Base-by-base conservation (phyloP, 2,113 vertebrate genomes). In the Salvator merianae region DNA sequence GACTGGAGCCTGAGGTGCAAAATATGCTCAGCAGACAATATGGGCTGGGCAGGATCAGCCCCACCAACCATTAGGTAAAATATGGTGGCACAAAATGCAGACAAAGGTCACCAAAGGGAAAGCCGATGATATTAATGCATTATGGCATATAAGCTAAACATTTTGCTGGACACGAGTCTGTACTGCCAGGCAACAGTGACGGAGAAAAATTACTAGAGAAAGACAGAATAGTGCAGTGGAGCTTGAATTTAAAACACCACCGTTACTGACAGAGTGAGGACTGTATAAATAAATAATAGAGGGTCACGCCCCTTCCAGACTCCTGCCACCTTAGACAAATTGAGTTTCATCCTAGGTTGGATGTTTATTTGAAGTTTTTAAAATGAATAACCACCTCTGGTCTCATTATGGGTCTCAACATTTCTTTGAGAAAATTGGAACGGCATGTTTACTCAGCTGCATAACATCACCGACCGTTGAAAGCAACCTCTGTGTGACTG, bases 371-470 rank as follows among this genome's bases (percentile, higher is more conserved):
- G 76, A 78, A 10, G 47, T 47, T 84, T 50, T 22, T 13, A 63
- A 72, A 82, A 71, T 68, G n/a, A 77, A 71, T 82, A 63, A 77
- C 71, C 36, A 77, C 70, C 55, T 50, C 53, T 72, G 50, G 76
- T 40, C 55, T 78, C 59, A 78, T 79, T 66, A 78, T 68, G 59
- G 59, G 73, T 65, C 40, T 65, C 43, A 20, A 83, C 40, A 79
- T 87, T 79, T 87, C 77, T 79, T 72, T 30, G 55, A 40, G 62
- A 87, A 87, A 87, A 83, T 43, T 50, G 71, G 32, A 34, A 79
- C 53, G 59, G 32, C 38, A 59, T 87, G 81, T 87, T 87, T 83
- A 73, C 69, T 79, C 81, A 87, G 86, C 86, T 87, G 86, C 10
- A 28, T 78, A 79, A 59, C 81, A 78, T 53, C 69, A 9, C 38